phyloP scores from a whole-genome alignment of 1,140 invertebrate genomes.

The Drosophila takahashii region DNA sequence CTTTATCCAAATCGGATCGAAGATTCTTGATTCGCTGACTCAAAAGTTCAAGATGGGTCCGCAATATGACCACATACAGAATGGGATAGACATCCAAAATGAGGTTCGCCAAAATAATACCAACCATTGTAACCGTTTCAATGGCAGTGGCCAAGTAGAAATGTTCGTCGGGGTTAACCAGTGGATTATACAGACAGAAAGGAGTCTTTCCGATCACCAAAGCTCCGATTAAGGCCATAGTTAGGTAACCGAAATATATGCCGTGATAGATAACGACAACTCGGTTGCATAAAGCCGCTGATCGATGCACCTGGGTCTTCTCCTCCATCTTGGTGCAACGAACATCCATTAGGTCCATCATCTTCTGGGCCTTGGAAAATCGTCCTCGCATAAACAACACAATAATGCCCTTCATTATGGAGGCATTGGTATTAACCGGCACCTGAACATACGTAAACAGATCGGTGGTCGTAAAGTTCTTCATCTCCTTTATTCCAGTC shows the following conservation, averaged over 20 bases:
- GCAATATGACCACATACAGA: slow-evolving; percentile 21
- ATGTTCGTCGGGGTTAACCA: slow-evolving; percentile 4
- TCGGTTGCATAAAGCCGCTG: slow-evolving; percentile 1
- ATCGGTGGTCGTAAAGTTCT: slow-evolving; percentile 29
- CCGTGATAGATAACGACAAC: slow-evolving; percentile 9
- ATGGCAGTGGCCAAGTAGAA: slow-evolving; percentile 18
- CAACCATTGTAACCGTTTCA: neutral
- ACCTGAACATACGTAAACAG: slow-evolving; percentile 35
- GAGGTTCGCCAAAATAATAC: slow-evolving; percentile 11
- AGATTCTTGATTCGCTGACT: slow-evolving; percentile 1
- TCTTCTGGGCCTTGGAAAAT: neutral
- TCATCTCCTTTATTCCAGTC: slow-evolving; percentile 29
- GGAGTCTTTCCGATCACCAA: slow-evolving; percentile 16
- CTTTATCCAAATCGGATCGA: slow-evolving; percentile 16
- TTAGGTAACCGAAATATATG: slow-evolving; percentile 7
- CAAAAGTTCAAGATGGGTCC: slow-evolving; percentile 19
- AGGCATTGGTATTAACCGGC: slow-evolving; percentile 19
- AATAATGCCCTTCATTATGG: slow-evolving; percentile 28
- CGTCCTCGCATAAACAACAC: neutral
- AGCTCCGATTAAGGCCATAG: slow-evolving; percentile 10
- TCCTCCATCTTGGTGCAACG: slow-evolving; percentile 24
- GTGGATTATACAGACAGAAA: slow-evolving; percentile 23
- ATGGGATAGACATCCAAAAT: slow-evolving; percentile 31
- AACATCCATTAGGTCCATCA: slow-evolving; percentile 37
- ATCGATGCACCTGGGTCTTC: slow-evolving; percentile 3